Percentiles rank a stretch among this genome's conserved stretches.
phyloP scores from a whole-genome alignment of 2,888 invertebrate species.

The Crematogaster levior region DNA sequence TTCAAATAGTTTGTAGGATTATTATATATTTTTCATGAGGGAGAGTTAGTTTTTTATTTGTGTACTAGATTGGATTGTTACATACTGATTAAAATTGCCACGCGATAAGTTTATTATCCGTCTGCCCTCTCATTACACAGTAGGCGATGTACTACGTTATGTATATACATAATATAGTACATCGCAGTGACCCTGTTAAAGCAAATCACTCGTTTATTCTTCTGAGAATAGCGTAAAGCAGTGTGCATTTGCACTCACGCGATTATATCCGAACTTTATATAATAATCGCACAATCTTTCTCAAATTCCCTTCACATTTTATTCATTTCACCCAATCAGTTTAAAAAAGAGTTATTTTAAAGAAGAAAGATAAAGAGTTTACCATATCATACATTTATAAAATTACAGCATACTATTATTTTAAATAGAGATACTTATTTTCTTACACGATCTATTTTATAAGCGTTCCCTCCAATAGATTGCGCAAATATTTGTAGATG shows the following conservation, averaged over 20 bases:
- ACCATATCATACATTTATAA: not conserved
- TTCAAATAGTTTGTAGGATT: slow-evolving; percentile 2
- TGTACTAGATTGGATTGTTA: slow-evolving; percentile 4
- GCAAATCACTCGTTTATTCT: slow-evolving; percentile 25
- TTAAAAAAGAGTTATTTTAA: not conserved
- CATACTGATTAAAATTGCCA: slow-evolving; percentile 14
- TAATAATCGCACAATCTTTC: not conserved
- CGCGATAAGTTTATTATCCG: slow-evolving; percentile 42
- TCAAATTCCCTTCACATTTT: not conserved
- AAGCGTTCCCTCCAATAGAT: not conserved
- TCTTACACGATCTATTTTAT: not conserved
- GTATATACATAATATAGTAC: not conserved
- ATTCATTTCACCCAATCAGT: not conserved
- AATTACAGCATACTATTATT: not conserved
- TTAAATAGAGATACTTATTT: not conserved
- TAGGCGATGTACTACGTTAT: not conserved
- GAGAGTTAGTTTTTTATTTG: slow-evolving; percentile 3
- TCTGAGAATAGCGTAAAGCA: slow-evolving; percentile 27
- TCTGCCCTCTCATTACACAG: not conserved
- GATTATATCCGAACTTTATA: slow-evolving; percentile 8
- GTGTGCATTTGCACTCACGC: slow-evolving; percentile 18
- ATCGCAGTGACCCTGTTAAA: slow-evolving; percentile 35
- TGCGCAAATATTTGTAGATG: not conserved
- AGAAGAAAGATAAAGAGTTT: not conserved
- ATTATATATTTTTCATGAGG: slow-evolving; percentile 4